phyloP scores from a whole-genome alignment of 1,140 invertebrate species.

The Teleopsis dalmanni region DNA sequence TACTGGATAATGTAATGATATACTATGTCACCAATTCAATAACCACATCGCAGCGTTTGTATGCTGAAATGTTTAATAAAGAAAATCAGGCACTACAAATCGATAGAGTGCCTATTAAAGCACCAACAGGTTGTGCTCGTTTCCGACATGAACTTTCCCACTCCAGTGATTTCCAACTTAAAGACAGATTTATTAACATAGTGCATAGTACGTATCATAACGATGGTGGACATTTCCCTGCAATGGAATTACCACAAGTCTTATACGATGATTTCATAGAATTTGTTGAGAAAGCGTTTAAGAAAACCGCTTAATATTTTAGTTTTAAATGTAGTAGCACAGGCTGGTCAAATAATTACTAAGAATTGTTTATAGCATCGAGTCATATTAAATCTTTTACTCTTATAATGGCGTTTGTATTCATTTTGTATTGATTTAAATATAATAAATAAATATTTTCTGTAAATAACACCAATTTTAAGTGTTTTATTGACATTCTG shows the following conservation, averaged over 20 bases:
- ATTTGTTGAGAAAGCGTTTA: slow-evolving; percentile 25
- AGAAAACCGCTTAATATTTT: background rate
- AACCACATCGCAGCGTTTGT: slow-evolving; percentile 67
- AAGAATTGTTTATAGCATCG: background rate
- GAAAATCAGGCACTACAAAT: slow-evolving; percentile 42
- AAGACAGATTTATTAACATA: slow-evolving; percentile 55
- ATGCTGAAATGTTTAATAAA: slow-evolving; percentile 56
- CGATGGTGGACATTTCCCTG: slow-evolving; percentile 79
- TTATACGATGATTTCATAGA: slow-evolving; percentile 57
- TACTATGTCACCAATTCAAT: slow-evolving; percentile 76
- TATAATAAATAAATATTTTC: no score
- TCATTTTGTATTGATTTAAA: no score
- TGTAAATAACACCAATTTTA: no score
- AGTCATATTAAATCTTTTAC: slow-evolving; percentile 17
- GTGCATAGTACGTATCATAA: slow-evolving; percentile 53
- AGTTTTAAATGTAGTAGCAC: background rate
- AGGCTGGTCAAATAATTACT: no score
- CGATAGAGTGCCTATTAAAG: slow-evolving; percentile 52
- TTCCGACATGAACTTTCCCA: slow-evolving; percentile 59
- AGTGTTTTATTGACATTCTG: no score
- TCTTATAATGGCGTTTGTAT: no score
- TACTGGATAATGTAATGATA: slow-evolving; percentile 83
- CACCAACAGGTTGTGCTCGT: slow-evolving; percentile 57
- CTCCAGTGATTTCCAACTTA: slow-evolving; percentile 51
- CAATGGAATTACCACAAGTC: slow-evolving; percentile 65